Evolutionary conservation across 1,140 invertebrate genomes (phyloP), one percentile per base, ranked within the genome.

Genomic region (Zaprionus ornatus): DNA sequence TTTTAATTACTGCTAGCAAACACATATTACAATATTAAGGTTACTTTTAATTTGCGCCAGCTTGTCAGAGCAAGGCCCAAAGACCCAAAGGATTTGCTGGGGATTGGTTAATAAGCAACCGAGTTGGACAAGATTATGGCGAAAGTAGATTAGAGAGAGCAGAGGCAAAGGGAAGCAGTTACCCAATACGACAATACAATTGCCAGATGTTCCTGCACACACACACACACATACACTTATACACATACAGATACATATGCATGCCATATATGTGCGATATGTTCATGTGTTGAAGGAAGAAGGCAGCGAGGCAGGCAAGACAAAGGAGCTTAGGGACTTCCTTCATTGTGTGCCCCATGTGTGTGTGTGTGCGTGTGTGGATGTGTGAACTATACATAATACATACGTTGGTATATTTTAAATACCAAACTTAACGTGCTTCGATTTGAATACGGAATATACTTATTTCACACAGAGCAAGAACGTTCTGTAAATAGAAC

Each of bases 401-500:
- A n/a, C 15, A 42, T 17, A 42, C 40, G n/a, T 45, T 17, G n/a
- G 40, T 50, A 23, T 50, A 50, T 50, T 50, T 50, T 50, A 50
- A 50, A 50, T 50, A 50, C 45, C 17, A 50, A 21, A 19, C 45
- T 50, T 50, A 50, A 50, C 23, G 21, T 50, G 19, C 45, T 50
- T 50, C 45, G 45, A 50, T 50, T 50, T 50, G 19, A 21, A 50
- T 50, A 12, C 9, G 17, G 17, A 10, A 17, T 19, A 48, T 19
- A 13, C 37, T 40, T 40, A n/a, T 66, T 78, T 75, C 54, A 23
- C n/a, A 42, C 19, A 15, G 2, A 27, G n/a, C 80, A 52, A 65
- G 65, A 52, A 66, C 45, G 60, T 54, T 61, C 63, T 48, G 63
- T 48, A 45, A 76, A 74, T 64, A 48, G 54, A 45, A 50, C 37